These are phyloP conservation scores for Hypena proboscidalis DNA, from an alignment of 2,888 invertebrate species.

Conservation along the genomic window DNA sequence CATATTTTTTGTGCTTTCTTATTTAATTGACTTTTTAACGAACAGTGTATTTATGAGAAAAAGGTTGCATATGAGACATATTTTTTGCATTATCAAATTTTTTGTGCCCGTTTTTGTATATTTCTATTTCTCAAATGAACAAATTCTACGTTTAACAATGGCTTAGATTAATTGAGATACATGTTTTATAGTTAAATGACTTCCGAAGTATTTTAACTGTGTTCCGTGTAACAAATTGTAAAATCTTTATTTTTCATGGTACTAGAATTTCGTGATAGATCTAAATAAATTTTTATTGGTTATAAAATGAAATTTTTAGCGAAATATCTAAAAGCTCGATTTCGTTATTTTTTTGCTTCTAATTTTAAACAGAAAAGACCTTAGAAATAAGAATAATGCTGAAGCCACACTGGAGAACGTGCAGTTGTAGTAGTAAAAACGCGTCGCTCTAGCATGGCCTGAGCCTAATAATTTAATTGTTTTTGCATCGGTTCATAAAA, in stretches of 20 bases:
- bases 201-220: conserved; percentile 17
- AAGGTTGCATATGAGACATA: too few species aligned
- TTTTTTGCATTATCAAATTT: too few species aligned
- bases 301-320: neutral
- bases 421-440: too few species aligned
- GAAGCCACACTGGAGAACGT: too few species aligned
- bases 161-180: conserved; percentile 5
- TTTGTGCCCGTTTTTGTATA: too few species aligned
- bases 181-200: conserved; percentile 13
- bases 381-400: too few species aligned
- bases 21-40: neutral
- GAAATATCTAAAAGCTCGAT: conserved; percentile 10
- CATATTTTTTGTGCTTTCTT: neutral
- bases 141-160: too few species aligned
- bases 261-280: neutral
- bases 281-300: neutral
- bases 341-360: neutral
- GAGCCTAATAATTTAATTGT: neutral
- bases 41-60: too few species aligned
- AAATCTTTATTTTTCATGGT: neutral
- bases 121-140: conserved; percentile 5
- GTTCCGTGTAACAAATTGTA: conserved; percentile 7
- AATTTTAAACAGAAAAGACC: too few species aligned
- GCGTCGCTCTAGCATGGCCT: too few species aligned
- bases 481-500: neutral